Evolutionary conservation across 2,888 invertebrate species (phyloP), one percentile per base, ranked within the genome.

Genomic region (Mesochorus sp.): DNA sequence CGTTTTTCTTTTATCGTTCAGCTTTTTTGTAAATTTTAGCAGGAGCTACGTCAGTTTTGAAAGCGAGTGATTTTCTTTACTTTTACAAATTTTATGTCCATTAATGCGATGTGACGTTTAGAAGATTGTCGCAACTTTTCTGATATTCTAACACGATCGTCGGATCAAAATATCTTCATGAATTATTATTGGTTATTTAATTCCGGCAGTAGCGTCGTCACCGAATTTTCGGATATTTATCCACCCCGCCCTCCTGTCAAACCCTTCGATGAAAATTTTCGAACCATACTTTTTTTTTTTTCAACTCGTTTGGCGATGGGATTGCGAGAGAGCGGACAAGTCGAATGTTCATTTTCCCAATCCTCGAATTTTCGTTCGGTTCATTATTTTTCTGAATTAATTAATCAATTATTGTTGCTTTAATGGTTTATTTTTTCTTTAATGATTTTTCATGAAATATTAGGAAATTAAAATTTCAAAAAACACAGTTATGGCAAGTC

Each of bases 11-110:
- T 34, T 57, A 59, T 70, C 59, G 57, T 51, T 37, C 49, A 55
- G 55, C 53, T 57, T 55, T 67, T 47, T 64, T 74, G 57, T 74
- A 67, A 59, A 57, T 59, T 74, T 67, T 68, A 68, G 53, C 24
- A 66, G 17, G 66, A 55, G 66, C 47, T 70, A 53, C 51, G n/a
- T n/a, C 34, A 28, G 44, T 34, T 72, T 67, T 47, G n/a, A n/a
- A 14, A 71, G 49, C 68, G 57, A 78, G 49, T 68, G 57, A 62
- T 55, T 68, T 55, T 6, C 49, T 28, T 49, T n/a, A n/a, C n/a
- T n/a, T n/a, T n/a, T n/a, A n/a, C n/a, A n/a, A n/a, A n/a, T n/a
- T n/a, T n/a, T n/a, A n/a, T n/a, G n/a, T n/a, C n/a, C n/a, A n/a
- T n/a, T n/a, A n/a, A n/a, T n/a, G n/a, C n/a, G n/a, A n/a, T n/a